Conservation (phyloP, 2,113 vertebrate genomes). For the Odocoileus hemionus region DNA sequence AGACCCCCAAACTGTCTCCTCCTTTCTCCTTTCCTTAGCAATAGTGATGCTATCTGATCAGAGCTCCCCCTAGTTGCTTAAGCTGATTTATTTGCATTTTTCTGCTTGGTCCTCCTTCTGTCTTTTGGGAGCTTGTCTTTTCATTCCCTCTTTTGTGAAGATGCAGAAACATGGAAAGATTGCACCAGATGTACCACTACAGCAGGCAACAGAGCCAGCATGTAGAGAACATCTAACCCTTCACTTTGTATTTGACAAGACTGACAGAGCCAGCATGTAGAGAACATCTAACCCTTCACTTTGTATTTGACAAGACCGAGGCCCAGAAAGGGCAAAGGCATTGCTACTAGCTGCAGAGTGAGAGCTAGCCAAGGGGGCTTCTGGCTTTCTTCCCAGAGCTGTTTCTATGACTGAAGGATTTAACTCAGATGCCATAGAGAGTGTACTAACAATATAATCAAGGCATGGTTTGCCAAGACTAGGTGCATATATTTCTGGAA, state of each 20-base stretch:
- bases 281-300: too few relatives aligned
- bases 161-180: neutral
- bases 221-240: neutral
- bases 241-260: neutral
- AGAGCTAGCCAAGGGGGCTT: neutral
- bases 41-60: neutral
- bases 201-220: neutral
- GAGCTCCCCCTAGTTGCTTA: too few relatives aligned
- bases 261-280: too few relatives aligned
- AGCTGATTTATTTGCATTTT: neutral
- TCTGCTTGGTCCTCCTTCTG: neutral
- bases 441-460: neutral
- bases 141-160: neutral
- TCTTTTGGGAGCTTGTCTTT: neutral
- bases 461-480: neutral
- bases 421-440: neutral
- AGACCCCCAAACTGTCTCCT: neutral
- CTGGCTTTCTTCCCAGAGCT: neutral
- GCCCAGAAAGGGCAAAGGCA: neutral
- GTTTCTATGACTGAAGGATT: neutral
- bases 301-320: neutral
- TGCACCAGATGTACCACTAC: neutral
- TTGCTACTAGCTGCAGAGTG: neutral
- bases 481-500: neutral
- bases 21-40: neutral